Conservation (phyloP, 2,888 invertebrate species). For the Lithophane socia region DNA sequence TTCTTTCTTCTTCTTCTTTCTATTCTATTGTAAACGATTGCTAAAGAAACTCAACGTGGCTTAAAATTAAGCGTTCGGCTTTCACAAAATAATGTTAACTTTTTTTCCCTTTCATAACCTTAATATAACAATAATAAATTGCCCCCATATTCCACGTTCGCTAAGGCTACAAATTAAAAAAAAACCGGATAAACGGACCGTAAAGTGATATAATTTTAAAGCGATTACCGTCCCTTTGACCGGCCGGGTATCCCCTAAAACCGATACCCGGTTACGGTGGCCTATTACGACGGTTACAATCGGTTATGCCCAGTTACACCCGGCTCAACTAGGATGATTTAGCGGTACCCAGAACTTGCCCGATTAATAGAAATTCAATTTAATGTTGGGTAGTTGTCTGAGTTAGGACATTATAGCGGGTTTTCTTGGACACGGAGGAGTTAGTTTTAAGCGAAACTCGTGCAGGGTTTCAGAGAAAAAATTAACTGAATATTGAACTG, state of each 20-base stretch:
- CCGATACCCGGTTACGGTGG: constrained; percentile 60
- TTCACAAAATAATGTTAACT: not conserved
- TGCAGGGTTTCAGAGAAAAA: not conserved
- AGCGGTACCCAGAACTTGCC: constrained; percentile 70
- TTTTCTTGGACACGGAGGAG: no score
- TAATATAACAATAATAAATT: constrained; percentile 31
- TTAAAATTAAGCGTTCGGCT: not conserved
- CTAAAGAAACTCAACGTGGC: not conserved
- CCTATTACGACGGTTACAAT: constrained; percentile 62
- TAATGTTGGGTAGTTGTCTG: constrained; percentile 39
- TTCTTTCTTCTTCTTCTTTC: no score
- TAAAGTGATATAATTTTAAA: constrained; percentile 69
- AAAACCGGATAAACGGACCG: constrained; percentile 49
- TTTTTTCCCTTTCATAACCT: not conserved
- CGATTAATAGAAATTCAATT: constrained; percentile 77
- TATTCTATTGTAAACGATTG: not conserved
- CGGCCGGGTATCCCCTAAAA: constrained; percentile 59
- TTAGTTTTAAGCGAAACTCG: not conserved
- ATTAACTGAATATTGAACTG: not conserved
- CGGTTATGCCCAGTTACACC: constrained; percentile 68
- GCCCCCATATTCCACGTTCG: constrained; percentile 9
- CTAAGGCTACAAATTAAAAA: constrained; percentile 24
- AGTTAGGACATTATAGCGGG: constrained; percentile 34
- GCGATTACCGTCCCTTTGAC: constrained; percentile 67
- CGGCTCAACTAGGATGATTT: constrained; percentile 73